These are phyloP conservation scores for Carabus problematicus DNA, from an alignment of 2,888 invertebrate genomes.

Conservation along the genomic window DNA sequence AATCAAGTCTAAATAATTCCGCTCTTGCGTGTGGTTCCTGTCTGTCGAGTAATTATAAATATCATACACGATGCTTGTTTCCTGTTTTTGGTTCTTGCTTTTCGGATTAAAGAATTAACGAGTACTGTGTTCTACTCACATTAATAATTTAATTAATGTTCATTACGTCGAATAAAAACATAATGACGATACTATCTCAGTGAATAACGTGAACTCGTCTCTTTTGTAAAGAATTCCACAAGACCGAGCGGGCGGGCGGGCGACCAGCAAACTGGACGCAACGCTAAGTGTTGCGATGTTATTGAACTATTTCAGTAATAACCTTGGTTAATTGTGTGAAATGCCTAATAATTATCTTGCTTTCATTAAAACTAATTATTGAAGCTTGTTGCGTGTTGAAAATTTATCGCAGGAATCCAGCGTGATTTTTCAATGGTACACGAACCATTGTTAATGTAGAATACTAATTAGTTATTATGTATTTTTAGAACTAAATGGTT, in stretches of 20 bases:
- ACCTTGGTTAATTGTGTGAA: slow-evolving; percentile 37
- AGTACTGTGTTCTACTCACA: not conserved
- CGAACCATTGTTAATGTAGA: no score
- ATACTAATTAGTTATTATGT: no score
- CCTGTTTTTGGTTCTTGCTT: slow-evolving; percentile 6
- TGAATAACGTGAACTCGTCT: slow-evolving; percentile 10
- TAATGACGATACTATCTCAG: not conserved
- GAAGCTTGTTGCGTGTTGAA: no score
- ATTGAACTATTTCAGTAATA: slow-evolving; percentile 37
- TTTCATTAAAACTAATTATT: no score
- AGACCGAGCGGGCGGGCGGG: no score
- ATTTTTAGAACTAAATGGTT: no score
- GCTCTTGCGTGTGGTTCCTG: no score
- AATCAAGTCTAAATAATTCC: no score
- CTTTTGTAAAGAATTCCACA: not conserved
- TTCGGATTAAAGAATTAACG: slow-evolving; percentile 13
- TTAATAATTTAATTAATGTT: not conserved
- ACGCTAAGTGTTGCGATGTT: slow-evolving; percentile 15
- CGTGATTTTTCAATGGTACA: no score
- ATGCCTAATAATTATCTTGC: no score
- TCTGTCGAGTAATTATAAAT: slow-evolving; percentile 7
- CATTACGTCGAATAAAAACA: slow-evolving; percentile 3
- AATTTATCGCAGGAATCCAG: no score
- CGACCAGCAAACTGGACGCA: not conserved
- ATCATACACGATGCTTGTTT: not conserved